These are phyloP conservation scores for Natator depressus DNA, from an alignment of 2,113 vertebrate genomes.

Conservation along the genomic window DNA sequence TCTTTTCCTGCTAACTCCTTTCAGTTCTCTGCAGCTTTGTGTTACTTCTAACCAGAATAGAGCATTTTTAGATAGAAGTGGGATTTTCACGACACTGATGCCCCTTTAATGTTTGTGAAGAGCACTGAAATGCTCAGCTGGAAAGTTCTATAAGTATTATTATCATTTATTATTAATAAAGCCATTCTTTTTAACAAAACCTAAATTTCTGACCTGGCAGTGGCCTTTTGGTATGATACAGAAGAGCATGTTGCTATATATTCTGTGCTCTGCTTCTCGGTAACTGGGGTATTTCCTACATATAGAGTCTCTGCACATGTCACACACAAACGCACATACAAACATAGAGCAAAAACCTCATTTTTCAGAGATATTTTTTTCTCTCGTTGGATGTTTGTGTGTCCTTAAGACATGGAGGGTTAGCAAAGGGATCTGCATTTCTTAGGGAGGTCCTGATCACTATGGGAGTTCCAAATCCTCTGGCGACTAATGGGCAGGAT, in stretches of 20 bases:
- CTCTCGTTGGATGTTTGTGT: not conserved
- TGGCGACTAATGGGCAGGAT: not conserved
- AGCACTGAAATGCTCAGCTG: not conserved
- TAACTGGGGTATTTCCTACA: not conserved
- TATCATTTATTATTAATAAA: not conserved
- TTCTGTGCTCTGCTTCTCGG: not conserved
- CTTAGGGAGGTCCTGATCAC: not conserved
- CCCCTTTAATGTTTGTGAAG: not conserved
- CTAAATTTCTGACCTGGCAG: not conserved
- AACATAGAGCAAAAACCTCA: not conserved
- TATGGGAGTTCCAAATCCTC: not conserved
- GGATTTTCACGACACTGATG: not conserved
- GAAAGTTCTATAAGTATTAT: not conserved
- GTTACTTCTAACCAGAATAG: not conserved
- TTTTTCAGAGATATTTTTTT: not conserved
- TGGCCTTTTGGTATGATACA: not conserved
- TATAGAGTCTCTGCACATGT: not conserved
- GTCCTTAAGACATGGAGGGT: not conserved
- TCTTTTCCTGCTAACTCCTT: not conserved
- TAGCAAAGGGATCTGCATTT: not conserved
- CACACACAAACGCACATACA: not conserved
- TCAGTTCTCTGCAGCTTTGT: not conserved
- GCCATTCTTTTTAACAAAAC: not conserved
- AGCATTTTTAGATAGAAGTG: not conserved
- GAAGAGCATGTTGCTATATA: not conserved